phyloP scores from a whole-genome alignment of 2,113 vertebrate species.

The Saccopteryx bilineata region DNA sequence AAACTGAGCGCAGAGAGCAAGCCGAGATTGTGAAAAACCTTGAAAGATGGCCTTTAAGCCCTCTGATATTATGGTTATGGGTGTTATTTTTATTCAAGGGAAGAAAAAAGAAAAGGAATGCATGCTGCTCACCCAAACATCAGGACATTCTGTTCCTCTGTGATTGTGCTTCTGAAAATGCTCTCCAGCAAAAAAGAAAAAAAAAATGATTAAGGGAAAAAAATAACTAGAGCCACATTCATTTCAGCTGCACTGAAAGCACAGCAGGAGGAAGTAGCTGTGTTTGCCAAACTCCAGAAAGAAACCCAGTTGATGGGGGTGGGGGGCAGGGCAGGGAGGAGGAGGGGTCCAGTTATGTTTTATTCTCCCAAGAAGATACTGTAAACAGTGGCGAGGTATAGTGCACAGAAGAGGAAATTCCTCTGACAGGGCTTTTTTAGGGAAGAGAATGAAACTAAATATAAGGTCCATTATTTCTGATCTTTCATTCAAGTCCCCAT shows the following conservation, averaged over 20 bases:
- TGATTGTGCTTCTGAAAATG: constrained; percentile 85
- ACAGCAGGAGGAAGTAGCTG: constrained; percentile 75
- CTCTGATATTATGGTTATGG: background rate
- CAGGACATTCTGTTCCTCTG: constrained; percentile 84
- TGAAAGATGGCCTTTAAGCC: background rate
- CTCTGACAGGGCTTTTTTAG: constrained; percentile 79
- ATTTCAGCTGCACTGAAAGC: constrained; percentile 82
- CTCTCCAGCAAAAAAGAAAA: constrained; percentile 79
- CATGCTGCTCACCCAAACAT: constrained; percentile 67
- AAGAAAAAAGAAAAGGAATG: constrained; percentile 59
- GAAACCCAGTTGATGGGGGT: constrained; percentile 69
- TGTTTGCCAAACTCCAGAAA: constrained; percentile 81
- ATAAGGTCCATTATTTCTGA: constrained; percentile 82
- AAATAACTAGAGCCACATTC: constrained; percentile 79
- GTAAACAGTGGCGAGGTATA: constrained; percentile 72
- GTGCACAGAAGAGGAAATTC: constrained; percentile 66
- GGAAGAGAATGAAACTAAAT: constrained; percentile 83
- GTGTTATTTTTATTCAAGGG: constrained; percentile 67
- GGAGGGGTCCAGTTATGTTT: constrained; percentile 61
- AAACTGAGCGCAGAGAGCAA: background rate
- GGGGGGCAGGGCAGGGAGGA: accelerated
- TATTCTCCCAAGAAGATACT: constrained; percentile 77
- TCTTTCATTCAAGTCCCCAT: constrained; percentile 81
- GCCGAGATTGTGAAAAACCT: background rate
- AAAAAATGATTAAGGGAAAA: constrained; percentile 75